A percentile compares a stretch with the other conserved stretches of the same genome.
Evolutionary conservation across 2,113 vertebrate species (phyloP).

Genomic region (Crotophaga sulcirostris): DNA sequence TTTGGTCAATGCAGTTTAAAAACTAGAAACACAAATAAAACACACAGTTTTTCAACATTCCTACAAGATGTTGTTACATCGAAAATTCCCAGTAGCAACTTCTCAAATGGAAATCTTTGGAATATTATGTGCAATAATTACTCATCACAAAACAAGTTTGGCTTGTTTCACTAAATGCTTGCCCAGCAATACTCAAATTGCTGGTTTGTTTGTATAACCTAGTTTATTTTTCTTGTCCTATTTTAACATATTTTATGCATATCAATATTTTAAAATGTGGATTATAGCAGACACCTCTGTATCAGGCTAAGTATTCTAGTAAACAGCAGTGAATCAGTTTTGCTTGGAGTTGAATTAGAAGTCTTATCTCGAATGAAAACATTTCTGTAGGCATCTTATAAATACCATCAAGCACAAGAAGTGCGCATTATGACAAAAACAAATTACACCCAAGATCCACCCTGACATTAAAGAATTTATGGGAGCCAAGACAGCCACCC

Average conservation of each 20-base stretch:
- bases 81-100: constrained; percentile 37
- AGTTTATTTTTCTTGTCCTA: constrained; percentile 51
- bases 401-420: constrained; percentile 62
- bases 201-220: constrained; percentile 59
- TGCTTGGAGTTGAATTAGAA: constrained; percentile 15
- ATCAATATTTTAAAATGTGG: neutral
- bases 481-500: constrained; percentile 59
- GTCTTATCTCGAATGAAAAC: constrained; percentile 53
- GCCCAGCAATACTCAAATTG: constrained; percentile 58
- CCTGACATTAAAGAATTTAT: constrained; percentile 64
- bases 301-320: neutral
- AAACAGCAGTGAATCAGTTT: constrained; percentile 23
- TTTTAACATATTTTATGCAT: neutral
- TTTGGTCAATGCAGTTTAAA: neutral
- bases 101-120: constrained; percentile 62
- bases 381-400: constrained; percentile 62
- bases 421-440: constrained; percentile 65
- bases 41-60: constrained; percentile 7
- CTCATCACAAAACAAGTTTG: constrained; percentile 54
- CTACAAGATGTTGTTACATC: neutral
- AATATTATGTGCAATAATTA: constrained; percentile 58
- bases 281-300: neutral
- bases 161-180: constrained; percentile 65
- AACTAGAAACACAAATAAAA: neutral
- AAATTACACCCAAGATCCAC: constrained; percentile 64